These are phyloP conservation scores for Drosophila austrosaltans DNA, from an alignment of 2,888 invertebrate genomes.

Conservation along the genomic window DNA sequence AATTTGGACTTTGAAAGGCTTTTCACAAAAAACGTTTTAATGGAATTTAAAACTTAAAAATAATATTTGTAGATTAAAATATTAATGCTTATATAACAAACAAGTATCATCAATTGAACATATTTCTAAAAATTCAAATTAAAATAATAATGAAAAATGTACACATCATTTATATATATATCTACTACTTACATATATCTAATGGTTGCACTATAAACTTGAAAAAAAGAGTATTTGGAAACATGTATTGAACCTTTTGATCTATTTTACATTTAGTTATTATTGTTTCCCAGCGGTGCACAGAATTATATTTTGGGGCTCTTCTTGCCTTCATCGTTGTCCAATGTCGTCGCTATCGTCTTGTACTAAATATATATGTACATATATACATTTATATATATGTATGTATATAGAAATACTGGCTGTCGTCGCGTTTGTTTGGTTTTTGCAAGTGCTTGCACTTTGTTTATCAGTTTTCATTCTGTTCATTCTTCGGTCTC, in stretches of 20 bases:
- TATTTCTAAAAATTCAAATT: too few relatives aligned
- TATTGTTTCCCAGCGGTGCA: conserved; percentile 17
- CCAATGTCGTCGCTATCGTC: conserved; percentile 37
- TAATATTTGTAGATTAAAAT: too few relatives aligned
- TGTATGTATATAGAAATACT: neutral
- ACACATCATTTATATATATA: too few relatives aligned
- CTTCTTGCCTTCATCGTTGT: neutral
- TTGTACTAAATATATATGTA: neutral
- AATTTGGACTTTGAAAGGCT: too few relatives aligned
- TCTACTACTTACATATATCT: too few relatives aligned
- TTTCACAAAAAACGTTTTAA: too few relatives aligned
- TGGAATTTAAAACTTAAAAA: too few relatives aligned
- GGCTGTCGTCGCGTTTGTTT: conserved; percentile 52
- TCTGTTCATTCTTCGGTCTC: conserved; percentile 7
- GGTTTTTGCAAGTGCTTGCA: conserved; percentile 55
- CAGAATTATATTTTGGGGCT: conserved; percentile 37
- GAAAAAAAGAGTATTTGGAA: conserved; percentile 19
- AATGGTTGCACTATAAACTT: too few relatives aligned
- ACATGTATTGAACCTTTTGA: conserved; percentile 1
- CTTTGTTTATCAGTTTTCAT: conserved; percentile 57
- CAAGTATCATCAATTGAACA: too few relatives aligned
- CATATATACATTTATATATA: too few relatives aligned
- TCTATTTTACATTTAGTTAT: conserved; percentile 32
- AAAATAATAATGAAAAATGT: too few relatives aligned
- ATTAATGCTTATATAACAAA: too few relatives aligned